A percentile compares a stretch with the other conserved stretches of the same genome.
phyloP scores from a whole-genome alignment of 2,888 invertebrate genomes.

The Amaurobius ferox region DNA sequence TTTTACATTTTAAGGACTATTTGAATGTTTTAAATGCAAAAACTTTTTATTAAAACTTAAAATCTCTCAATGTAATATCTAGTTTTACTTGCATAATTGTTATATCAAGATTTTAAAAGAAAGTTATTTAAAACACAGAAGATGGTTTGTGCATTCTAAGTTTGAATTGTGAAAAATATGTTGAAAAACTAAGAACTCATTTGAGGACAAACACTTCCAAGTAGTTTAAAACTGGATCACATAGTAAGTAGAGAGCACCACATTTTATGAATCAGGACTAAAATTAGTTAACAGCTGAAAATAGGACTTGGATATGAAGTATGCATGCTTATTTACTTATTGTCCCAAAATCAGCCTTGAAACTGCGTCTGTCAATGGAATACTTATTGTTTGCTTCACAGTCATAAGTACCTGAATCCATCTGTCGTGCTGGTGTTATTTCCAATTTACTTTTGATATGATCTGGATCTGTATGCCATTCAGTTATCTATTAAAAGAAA shows the following conservation, averaged over 20 bases:
- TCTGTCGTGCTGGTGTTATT: slow-evolving; percentile 95
- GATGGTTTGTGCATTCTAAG: not conserved
- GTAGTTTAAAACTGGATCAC: not conserved
- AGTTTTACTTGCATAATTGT: too few species aligned
- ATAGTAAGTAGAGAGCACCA: not conserved
- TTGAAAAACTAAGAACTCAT: not conserved
- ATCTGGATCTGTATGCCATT: slow-evolving; percentile 89
- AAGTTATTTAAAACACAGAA: not conserved
- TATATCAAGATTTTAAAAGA: too few species aligned
- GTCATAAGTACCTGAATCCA: slow-evolving; percentile 96
- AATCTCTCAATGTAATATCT: too few species aligned
- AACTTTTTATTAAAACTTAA: too few species aligned
- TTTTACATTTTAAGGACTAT: too few species aligned
- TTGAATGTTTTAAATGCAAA: too few species aligned
- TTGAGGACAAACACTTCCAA: not conserved
- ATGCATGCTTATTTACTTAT: slow-evolving; percentile 46
- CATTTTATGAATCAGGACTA: not conserved
- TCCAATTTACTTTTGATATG: slow-evolving; percentile 93
- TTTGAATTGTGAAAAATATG: not conserved
- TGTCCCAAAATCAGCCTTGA: slow-evolving; percentile 89
- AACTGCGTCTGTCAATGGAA: slow-evolving; percentile 91
- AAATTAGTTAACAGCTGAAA: not conserved
- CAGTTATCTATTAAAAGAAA: slow-evolving; percentile 77
- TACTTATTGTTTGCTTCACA: slow-evolving; percentile 97
- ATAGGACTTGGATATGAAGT: not conserved